Percentiles rank a stretch among this genome's conserved stretches.
phyloP scores from a whole-genome alignment of 2,888 invertebrate species.

The Synergus gifuensis region DNA sequence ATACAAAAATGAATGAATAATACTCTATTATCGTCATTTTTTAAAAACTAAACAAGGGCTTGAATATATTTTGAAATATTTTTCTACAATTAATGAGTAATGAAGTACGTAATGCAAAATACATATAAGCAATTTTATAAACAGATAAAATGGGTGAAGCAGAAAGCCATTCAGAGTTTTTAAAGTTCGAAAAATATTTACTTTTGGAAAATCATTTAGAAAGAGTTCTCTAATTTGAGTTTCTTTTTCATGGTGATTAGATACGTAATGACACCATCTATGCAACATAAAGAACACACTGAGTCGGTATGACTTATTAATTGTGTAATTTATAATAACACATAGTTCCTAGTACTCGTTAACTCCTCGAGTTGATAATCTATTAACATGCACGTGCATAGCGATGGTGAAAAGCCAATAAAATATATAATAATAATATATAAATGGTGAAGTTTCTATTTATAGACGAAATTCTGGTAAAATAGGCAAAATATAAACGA shows the following conservation, averaged over 20 bases:
- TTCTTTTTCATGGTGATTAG: not conserved
- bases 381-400: conserved; percentile 30
- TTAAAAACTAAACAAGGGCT: not conserved
- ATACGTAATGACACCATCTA: conserved; percentile 54
- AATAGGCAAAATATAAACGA: not conserved
- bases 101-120: not conserved
- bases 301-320: conserved; percentile 19
- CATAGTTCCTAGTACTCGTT: not conserved
- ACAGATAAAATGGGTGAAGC: not conserved
- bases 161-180: not conserved
- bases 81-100: not conserved
- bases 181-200: not conserved
- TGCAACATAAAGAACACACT: conserved; percentile 70
- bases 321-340: not conserved
- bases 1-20: not conserved
- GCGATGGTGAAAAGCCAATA: not conserved
- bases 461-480: not conserved
- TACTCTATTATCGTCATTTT: not conserved
- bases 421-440: too few relatives aligned
- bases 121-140: not conserved
- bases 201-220: not conserved
- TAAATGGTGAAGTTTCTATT: not conserved
- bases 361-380: not conserved
- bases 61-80: not conserved
- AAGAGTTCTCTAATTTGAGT: not conserved